Conservation (phyloP, 1,140 invertebrate species). For the Listronotus bonariensis region DNA sequence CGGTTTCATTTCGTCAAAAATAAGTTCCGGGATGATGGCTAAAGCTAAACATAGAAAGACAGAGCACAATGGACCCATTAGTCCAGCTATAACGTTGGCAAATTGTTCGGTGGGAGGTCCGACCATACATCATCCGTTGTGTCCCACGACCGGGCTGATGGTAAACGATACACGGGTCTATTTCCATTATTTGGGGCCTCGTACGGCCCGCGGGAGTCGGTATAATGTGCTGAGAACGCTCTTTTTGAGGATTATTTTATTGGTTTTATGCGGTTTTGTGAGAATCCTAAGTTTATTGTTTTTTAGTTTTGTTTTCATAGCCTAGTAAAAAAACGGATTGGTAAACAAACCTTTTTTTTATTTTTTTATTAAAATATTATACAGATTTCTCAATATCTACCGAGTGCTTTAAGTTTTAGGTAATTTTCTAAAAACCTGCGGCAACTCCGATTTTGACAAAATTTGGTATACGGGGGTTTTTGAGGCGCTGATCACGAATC, state of each 20-base stretch:
- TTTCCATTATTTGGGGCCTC: conserved; percentile 40
- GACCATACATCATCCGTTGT: conserved; percentile 51
- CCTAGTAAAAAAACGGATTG: too few species aligned
- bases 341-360: too few species aligned
- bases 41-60: conserved; percentile 19
- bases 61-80: conserved; percentile 54
- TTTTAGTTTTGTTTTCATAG: too few species aligned
- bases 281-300: too few species aligned
- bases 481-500: too few species aligned
- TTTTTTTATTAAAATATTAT: too few species aligned
- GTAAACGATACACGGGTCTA: conserved; percentile 41
- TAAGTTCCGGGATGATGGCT: conserved; percentile 20
- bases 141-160: conserved; percentile 47
- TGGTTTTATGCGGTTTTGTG: conserved; percentile 12
- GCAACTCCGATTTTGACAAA: too few species aligned
- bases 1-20: conserved; percentile 31
- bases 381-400: too few species aligned
- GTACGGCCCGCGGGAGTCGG: conserved; percentile 20
- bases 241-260: conserved; percentile 34
- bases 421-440: too few species aligned
- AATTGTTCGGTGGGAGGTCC: conserved; percentile 56
- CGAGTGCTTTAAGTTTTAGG: too few species aligned
- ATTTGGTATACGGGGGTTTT: too few species aligned
- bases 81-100: conserved; percentile 55
- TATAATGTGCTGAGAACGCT: conserved; percentile 28